Percentiles rank a stretch among this genome's conserved stretches.
These are phyloP conservation scores for Neotoma lepida DNA, from an alignment of 2,113 vertebrate genomes.

Conservation along the genomic window DNA sequence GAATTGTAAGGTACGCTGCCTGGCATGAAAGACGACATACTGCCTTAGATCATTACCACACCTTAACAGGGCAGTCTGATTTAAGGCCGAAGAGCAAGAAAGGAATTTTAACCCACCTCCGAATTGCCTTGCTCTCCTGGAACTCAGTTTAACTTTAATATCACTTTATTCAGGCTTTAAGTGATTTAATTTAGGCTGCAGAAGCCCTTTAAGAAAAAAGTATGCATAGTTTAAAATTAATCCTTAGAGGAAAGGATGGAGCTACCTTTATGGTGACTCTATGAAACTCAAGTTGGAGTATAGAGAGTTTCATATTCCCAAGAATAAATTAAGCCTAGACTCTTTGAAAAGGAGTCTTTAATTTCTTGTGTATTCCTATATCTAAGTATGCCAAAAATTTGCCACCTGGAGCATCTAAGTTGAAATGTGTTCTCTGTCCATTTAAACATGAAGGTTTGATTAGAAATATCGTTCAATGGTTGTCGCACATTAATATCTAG, in stretches of 20 bases:
- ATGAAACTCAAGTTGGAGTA: conserved; percentile 79
- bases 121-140: conserved; percentile 82
- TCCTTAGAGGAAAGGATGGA: conserved; percentile 82
- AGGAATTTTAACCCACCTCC: conserved; percentile 80
- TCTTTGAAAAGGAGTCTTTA: conserved; percentile 54
- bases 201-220: conserved; percentile 84
- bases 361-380: conserved; percentile 56
- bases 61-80: conserved; percentile 81
- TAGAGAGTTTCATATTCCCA: conserved; percentile 74
- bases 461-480: conserved; percentile 63
- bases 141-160: conserved; percentile 84
- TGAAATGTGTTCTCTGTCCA: conserved; percentile 19
- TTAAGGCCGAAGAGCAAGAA: conserved; percentile 81
- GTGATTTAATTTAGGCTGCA: conserved; percentile 85
- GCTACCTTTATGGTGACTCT: conserved; percentile 82
- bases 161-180: conserved; percentile 84
- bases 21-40: conserved; percentile 80
- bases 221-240: conserved; percentile 85
- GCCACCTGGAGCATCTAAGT: conserved; percentile 7
- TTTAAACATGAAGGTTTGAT: conserved; percentile 48
- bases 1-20: conserved; percentile 77
- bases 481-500: conserved; percentile 75
- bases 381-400: conserved; percentile 4
- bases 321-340: conserved; percentile 76
- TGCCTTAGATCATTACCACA: conserved; percentile 73